Evolutionary conservation across 2,797 vertebrate genomes (phyloP).

Genomic region (Tenualosa ilisha): DNA sequence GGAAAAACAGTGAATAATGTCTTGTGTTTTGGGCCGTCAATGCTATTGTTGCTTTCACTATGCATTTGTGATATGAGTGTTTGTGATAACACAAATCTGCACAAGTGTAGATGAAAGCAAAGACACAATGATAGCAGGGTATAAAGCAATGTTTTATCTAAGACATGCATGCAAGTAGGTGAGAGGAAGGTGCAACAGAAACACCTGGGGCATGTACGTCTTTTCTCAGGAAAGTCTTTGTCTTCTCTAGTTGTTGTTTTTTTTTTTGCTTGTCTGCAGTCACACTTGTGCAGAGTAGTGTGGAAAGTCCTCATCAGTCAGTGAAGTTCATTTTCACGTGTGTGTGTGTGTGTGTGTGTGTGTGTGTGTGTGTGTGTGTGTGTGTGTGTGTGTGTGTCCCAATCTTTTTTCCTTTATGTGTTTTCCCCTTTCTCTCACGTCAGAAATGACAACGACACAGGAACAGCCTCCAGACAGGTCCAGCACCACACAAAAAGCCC

Average conservation of each 20-base stretch:
- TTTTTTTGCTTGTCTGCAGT: not conserved
- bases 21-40: not conserved
- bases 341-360: no score
- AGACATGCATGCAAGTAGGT: not conserved
- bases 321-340: not conserved
- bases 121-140: not conserved
- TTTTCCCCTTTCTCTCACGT: not conserved
- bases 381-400: not conserved
- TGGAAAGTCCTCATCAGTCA: not conserved
- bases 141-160: not conserved
- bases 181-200: not conserved
- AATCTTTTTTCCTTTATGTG: not conserved
- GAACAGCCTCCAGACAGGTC: not conserved
- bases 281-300: not conserved
- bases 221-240: not conserved
- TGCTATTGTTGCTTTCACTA: not conserved
- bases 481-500: not conserved
- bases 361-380: no score
- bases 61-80: not conserved
- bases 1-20: conserved; percentile 1
- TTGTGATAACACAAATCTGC: not conserved
- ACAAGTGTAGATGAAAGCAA: not conserved
- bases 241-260: not conserved
- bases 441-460: conserved; percentile 9
- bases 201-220: not conserved